A percentile compares a stretch with the other conserved stretches of the same genome.
Evolutionary conservation across 2,888 invertebrate species (phyloP).

Genomic region (Laothoe populi): DNA sequence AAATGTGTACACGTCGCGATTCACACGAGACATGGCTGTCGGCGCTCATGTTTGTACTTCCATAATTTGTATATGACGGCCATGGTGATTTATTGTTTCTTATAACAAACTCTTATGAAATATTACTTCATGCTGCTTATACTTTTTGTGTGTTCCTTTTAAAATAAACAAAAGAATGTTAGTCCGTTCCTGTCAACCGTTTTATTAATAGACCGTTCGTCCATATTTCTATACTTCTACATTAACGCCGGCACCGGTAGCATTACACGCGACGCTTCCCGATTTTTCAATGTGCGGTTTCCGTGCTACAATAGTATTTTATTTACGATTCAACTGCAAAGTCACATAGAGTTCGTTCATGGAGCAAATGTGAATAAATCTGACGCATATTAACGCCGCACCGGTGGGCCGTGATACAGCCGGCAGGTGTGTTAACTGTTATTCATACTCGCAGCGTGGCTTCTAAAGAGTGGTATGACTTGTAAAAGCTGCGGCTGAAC

Average conservation of each 20-base stretch:
- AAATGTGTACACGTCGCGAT: neutral
- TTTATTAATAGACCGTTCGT: too few relatives aligned
- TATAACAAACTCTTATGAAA: too few relatives aligned
- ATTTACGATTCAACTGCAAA: slow-evolving; percentile 69
- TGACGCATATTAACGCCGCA: slow-evolving; percentile 34
- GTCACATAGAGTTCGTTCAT: slow-evolving; percentile 65
- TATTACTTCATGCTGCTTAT: too few relatives aligned
- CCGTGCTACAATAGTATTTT: slow-evolving; percentile 73
- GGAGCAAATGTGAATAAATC: slow-evolving; percentile 65
- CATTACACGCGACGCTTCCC: slow-evolving; percentile 76
- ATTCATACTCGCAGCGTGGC: slow-evolving; percentile 11
- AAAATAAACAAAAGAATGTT: too few relatives aligned
- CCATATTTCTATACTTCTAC: slow-evolving; percentile 74
- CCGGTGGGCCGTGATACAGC: neutral
- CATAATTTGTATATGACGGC: slow-evolving; percentile 56
- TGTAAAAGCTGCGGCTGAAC: slow-evolving; percentile 16
- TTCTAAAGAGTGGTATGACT: slow-evolving; percentile 12
- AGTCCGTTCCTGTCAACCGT: too few relatives aligned
- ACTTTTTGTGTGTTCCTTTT: too few relatives aligned
- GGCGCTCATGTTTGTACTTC: slow-evolving; percentile 4
- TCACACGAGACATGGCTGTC: neutral
- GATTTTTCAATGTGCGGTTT: slow-evolving; percentile 77
- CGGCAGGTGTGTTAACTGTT: slow-evolving; percentile 22
- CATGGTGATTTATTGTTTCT: too few relatives aligned
- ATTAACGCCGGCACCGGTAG: slow-evolving; percentile 65